phyloP scores from a whole-genome alignment of 2,113 vertebrate species.

The Seriola rivoliana region DNA sequence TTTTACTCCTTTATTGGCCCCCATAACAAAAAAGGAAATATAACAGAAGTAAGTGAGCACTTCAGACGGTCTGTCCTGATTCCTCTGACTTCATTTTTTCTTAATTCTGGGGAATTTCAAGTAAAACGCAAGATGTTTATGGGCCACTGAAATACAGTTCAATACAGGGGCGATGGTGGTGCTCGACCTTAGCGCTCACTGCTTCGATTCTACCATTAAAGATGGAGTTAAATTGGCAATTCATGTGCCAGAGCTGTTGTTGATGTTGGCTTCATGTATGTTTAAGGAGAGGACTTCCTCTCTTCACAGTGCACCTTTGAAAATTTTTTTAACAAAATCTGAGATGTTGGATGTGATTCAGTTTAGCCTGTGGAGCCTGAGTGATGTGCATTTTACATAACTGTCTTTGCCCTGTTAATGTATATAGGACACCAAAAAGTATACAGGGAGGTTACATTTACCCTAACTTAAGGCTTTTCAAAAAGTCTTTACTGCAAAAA shows the following conservation, averaged over 20 bases:
- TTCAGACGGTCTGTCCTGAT: not conserved
- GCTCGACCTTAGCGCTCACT: not conserved
- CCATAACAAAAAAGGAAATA: not conserved
- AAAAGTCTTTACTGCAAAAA: no score
- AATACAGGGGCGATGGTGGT: not conserved
- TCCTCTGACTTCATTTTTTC: not conserved
- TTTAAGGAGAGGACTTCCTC: not conserved
- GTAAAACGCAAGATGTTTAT: not conserved
- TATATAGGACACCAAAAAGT: not conserved
- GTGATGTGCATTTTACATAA: not conserved
- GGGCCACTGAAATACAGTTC: slow-evolving; percentile 2
- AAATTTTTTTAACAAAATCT: not conserved
- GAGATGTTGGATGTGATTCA: not conserved
- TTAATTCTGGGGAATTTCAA: not conserved
- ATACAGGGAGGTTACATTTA: not conserved
- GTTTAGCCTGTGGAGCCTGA: not conserved
- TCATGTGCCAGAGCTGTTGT: not conserved
- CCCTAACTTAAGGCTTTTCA: no score
- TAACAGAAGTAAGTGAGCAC: not conserved
- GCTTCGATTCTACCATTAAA: not conserved
- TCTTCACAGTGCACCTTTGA: not conserved
- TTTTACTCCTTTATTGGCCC: no score
- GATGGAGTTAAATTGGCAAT: slow-evolving; percentile 15
- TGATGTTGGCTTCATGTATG: not conserved
- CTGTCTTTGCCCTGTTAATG: not conserved